Evolutionary conservation across 2,113 vertebrate species (phyloP).

Genomic region (Morone chrysops): DNA sequence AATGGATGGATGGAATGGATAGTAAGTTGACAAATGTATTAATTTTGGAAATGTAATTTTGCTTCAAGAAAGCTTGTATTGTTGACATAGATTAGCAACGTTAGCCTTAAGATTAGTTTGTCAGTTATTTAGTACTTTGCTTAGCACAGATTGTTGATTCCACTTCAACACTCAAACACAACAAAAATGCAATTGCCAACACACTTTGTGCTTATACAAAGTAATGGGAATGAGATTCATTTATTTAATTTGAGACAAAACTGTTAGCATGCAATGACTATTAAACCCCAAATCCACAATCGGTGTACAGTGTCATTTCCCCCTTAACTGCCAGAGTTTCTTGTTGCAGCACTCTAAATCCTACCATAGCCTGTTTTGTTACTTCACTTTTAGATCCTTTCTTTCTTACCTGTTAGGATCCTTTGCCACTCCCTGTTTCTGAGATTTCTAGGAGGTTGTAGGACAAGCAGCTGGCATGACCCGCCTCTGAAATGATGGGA

Average conservation of each 20-base stretch:
- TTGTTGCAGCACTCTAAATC: neutral
- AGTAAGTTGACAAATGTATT: neutral
- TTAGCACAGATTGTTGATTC: neutral
- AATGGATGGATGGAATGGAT: no score
- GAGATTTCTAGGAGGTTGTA: neutral
- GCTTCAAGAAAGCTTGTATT: neutral
- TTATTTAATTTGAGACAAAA: neutral
- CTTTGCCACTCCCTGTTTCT: neutral
- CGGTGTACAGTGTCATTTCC: neutral
- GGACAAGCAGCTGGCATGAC: constrained; percentile 5
- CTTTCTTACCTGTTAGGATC: neutral
- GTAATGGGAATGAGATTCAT: neutral
- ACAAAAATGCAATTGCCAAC: no score
- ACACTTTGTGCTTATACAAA: neutral
- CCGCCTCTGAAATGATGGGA: constrained; percentile 29
- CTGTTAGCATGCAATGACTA: neutral
- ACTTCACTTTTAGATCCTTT: neutral
- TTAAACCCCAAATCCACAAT: neutral
- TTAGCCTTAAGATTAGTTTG: neutral
- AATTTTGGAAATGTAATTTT: neutral
- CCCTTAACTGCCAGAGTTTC: no score
- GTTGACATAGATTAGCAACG: neutral
- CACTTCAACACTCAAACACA: no score
- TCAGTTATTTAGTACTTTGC: neutral
- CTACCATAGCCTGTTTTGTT: neutral